Base-by-base conservation (phyloP, 2,888 invertebrate genomes). In the Drosophila nr. perissopoda region DNA sequence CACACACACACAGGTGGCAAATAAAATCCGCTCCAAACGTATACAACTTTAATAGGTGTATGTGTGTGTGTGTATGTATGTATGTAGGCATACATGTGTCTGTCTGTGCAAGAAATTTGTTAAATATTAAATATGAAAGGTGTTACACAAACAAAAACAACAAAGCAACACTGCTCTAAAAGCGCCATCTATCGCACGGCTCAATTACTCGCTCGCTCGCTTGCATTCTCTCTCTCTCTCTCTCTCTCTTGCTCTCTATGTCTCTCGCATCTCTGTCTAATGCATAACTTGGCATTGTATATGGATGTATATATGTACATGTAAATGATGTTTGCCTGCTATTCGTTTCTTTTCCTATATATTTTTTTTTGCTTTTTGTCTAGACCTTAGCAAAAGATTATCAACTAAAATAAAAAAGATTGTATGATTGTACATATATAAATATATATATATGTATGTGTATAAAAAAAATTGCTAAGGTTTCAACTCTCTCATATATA, bases 351-450 rank as follows among this genome's bases (percentile, higher is more conserved):
- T 57, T 69, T 61, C 46, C 66, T 16, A 18, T 65, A 34, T 25
- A 53, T 40, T 29, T 29, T 51, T 31, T 54, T 36, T 36, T 52
- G 29, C 29, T 66, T 66, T 74, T 78, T 68, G 70, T 59, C 66
- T 71, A 81, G 48, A 48, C 31, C 63, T 78, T 67, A 80, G 33
- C 10, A 58, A 42, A 31, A 54, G 59, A 51, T 61, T 72, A 72
- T 62, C 36, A 79, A 76, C 65, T 79, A 72, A 79, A 78, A 57
- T 75, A 76, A 78, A 79, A 79, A 61, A 74, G 61, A 65, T 49
- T 56, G 49, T 56, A 69, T 70, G 34, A 58, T 67, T 62, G 62
- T 62, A 64, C 10, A 21, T 54, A 11, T 69, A 54, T 72, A 61
- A 38, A 68, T 66, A 77, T 48, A 52, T 66, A 68, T 59, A 65